These are phyloP conservation scores for Poeciliopsis turrubarensis DNA, from an alignment of 2,113 vertebrate genomes.

Conservation along the genomic window DNA sequence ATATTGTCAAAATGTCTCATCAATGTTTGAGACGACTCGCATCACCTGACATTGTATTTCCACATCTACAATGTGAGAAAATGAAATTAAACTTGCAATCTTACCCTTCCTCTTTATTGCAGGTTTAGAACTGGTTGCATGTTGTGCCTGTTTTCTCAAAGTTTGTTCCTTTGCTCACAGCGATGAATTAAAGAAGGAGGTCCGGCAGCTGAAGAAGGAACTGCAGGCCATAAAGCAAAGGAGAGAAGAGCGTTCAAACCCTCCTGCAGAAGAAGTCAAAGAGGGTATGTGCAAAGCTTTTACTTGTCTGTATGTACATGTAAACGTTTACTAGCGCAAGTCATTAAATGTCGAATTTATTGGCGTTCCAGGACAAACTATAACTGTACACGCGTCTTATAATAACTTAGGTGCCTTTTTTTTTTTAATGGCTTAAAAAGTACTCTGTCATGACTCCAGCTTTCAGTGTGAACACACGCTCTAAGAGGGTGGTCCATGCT, in stretches of 20 bases:
- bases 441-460: neutral
- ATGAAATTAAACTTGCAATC: neutral
- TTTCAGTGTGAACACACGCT: slow-evolving; percentile 27
- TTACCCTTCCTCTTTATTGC: neutral
- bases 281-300: slow-evolving; percentile 79
- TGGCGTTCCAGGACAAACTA: slow-evolving; percentile 16
- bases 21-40: slow-evolving; percentile 20
- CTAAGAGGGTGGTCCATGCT: slow-evolving; percentile 54
- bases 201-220: slow-evolving; percentile 91
- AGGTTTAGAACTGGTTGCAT: neutral
- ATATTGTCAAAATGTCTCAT: slow-evolving; percentile 22
- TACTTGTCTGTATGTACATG: slow-evolving; percentile 6
- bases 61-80: neutral
- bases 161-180: slow-evolving; percentile 76
- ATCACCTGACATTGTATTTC: neutral
- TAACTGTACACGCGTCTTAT: slow-evolving; percentile 5
- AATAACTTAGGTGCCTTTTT: neutral
- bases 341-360: slow-evolving; percentile 27
- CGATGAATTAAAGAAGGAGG: slow-evolving; percentile 93
- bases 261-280: slow-evolving; percentile 68
- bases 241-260: slow-evolving; percentile 82
- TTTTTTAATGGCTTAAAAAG: slow-evolving; percentile 24
- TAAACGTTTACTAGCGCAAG: slow-evolving; percentile 4
- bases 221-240: slow-evolving; percentile 92
- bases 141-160: slow-evolving; percentile 5